phyloP scores from a whole-genome alignment of 2,113 vertebrate genomes.

The Chrysochloris asiatica region DNA sequence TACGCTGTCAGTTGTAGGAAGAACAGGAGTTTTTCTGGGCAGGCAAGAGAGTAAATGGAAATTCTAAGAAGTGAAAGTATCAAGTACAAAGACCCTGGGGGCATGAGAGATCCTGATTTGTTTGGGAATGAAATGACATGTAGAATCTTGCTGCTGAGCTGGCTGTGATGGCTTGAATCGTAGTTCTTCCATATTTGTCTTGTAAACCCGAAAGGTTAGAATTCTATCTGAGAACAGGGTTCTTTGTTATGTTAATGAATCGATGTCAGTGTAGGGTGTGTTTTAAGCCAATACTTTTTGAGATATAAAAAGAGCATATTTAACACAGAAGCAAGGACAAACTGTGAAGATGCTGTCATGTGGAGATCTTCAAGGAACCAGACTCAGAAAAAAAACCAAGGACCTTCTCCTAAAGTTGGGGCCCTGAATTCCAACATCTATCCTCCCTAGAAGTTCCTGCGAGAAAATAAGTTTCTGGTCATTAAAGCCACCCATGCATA shows the following conservation, averaged over 20 bases:
- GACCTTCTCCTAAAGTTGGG: background rate
- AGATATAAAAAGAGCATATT: background rate
- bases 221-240: background rate
- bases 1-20: background rate
- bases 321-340: background rate
- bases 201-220: background rate
- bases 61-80: background rate
- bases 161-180: background rate
- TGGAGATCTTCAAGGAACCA: background rate
- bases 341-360: background rate
- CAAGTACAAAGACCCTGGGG: background rate
- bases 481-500: background rate
- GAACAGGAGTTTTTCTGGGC: background rate
- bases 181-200: background rate
- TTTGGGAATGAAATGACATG: background rate
- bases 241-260: background rate
- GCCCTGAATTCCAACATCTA: background rate
- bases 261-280: background rate
- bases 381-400: background rate
- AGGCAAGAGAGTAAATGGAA: background rate
- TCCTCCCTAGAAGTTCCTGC: background rate
- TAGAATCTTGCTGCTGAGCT: background rate
- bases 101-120: background rate
- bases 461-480: background rate
- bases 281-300: background rate